Base-by-base conservation (phyloP, 2,888 invertebrate species). In the Melieria omissa region DNA sequence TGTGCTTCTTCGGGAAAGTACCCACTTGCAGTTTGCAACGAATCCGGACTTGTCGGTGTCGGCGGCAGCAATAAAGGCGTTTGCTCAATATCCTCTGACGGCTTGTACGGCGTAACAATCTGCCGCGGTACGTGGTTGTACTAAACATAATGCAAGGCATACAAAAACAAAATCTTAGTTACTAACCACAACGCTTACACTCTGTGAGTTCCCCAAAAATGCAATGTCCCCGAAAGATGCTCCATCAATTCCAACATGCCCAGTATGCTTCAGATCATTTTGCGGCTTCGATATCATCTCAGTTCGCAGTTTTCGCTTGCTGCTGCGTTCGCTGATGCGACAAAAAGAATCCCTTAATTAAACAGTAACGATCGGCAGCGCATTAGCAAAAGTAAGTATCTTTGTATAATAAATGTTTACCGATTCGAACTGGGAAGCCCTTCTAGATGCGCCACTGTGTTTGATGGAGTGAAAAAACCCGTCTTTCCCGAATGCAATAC, bases 281-380 rank as follows among this genome's bases (percentile, higher is more conserved):
- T 98, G 97, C 0, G 99, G 99, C 73, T 95, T 93, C 63, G 98
- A 97, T 82, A 99, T 99, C 97, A 98, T 96, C 85, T 94, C 95
- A 8, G 95, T 92, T 72, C 94, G 90, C 70, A 97, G 89, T 78
- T 93, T 92, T 67, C 94, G 88, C 82, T 90, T 90, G 14, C 89
- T 89, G 57, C 88, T 87, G 58, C 89, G 88, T 77, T 91, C 91
- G 72, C 79, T 84, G 5, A 88, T 74, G 52, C 91, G 88, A 74
- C 90, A 92, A 79, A 92, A 91, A 0, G 91, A 90, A 82, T 92
- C 92, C 5, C 89, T 88, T 10, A 29, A 29, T 0, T n/a, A 29
- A 49, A 62, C 4, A 54, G 8, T 62, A 52, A 7, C 12, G 12
- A 41, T 29, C 29, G 29, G 29, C 29, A 29, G 2, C 29, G 52